Evolutionary conservation across 2,113 vertebrate genomes (phyloP).

Genomic region (Chaenocephalus aceratus): DNA sequence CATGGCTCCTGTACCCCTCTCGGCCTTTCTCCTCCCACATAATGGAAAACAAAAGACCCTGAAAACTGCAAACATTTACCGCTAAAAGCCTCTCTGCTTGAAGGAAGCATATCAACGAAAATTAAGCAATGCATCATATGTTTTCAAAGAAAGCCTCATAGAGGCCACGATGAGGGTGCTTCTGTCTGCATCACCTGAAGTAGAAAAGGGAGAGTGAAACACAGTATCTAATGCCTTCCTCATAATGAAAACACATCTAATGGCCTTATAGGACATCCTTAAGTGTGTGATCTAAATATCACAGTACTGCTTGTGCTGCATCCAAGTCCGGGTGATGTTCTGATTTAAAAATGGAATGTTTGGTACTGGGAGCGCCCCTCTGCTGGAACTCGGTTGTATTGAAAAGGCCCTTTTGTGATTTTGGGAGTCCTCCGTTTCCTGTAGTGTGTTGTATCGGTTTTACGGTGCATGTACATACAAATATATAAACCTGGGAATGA

Average conservation of each 20-base stretch:
- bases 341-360: not conserved
- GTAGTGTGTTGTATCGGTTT: too few species aligned
- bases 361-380: slow-evolving; percentile 18
- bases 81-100: slow-evolving; percentile 31
- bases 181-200: not conserved
- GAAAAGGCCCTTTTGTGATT: too few species aligned
- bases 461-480: too few species aligned
- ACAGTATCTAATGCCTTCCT: not conserved
- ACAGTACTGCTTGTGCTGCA: not conserved
- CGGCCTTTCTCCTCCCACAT: slow-evolving; percentile 44
- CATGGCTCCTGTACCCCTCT: slow-evolving; percentile 36
- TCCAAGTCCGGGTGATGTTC: not conserved
- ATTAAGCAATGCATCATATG: slow-evolving; percentile 4
- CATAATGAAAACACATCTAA: not conserved
- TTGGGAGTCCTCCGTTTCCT: too few species aligned
- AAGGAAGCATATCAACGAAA: slow-evolving; percentile 28
- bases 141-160: not conserved
- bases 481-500: too few species aligned
- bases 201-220: not conserved
- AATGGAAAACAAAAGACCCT: slow-evolving; percentile 48
- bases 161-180: not conserved
- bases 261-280: too few species aligned
- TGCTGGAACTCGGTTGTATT: slow-evolving; percentile 21
- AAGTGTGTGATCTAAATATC: not conserved
- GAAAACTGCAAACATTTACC: slow-evolving; percentile 19